phyloP scores from a whole-genome alignment of 2,797 vertebrate genomes.

The Distichodus sexfasciatus region DNA sequence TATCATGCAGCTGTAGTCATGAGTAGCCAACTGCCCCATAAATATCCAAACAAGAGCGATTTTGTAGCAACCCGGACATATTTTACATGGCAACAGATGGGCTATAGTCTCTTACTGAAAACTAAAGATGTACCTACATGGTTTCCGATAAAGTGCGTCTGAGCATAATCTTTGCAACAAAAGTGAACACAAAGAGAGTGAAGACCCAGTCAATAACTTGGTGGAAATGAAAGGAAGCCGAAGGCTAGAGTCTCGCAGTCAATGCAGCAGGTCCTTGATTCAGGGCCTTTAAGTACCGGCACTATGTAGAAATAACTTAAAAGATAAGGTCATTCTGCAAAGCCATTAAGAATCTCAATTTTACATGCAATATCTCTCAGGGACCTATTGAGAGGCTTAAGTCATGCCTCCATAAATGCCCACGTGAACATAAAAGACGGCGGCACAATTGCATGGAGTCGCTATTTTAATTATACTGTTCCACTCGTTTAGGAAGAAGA shows the following conservation, averaged over 20 bases:
- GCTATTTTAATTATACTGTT: slow-evolving; percentile 36
- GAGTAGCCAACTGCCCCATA: too few species aligned
- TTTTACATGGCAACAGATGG: too few species aligned
- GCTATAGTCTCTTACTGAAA: too few species aligned
- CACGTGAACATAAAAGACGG: neutral
- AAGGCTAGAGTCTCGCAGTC: slow-evolving; percentile 3
- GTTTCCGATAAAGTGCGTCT: too few species aligned
- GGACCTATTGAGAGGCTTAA: neutral
- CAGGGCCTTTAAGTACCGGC: neutral
- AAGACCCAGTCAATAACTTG: neutral
- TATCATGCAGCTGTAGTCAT: too few species aligned
- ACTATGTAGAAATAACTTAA: neutral
- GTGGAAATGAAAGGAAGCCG: neutral
- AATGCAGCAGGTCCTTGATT: neutral
- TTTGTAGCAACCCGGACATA: too few species aligned
- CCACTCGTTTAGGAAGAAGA: slow-evolving; percentile 29
- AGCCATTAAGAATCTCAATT: neutral
- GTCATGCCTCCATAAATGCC: neutral
- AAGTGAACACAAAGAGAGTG: neutral
- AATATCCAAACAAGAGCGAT: too few species aligned
- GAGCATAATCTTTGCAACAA: neutral
- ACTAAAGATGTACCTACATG: too few species aligned
- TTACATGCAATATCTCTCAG: neutral
- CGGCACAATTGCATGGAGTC: neutral
- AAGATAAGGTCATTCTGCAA: neutral